Evolutionary conservation across 2,113 vertebrate genomes (phyloP), one percentile per base, ranked within the genome.

Genomic region (Campylomormyrus numenius): DNA sequence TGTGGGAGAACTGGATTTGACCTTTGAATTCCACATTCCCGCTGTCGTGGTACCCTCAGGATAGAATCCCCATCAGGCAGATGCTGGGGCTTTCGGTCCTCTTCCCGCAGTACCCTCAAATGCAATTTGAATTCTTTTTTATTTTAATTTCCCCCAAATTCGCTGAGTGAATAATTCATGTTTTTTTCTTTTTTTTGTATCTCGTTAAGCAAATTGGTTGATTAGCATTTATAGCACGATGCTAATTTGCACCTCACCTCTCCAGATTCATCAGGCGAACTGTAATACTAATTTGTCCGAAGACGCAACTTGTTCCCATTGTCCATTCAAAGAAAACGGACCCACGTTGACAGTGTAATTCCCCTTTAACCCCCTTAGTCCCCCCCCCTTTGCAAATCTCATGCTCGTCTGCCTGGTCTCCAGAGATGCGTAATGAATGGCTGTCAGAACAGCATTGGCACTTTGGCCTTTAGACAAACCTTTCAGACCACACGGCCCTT

Each of bases 401-500:
- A 58, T 90, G 42, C 80, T 91, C 50, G 89, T 91, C 88, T 93
- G 91, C 84, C 89, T 42, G 42, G 35, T 35, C 21, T 87, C 93
- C 90, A 31, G 85, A 91, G 91, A 93, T 88, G 88, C 84, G 88
- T 89, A 89, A 90, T 90, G 91, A 95, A 92, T 62, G 93, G 90
- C 83, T 91, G 93, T 94, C 93, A 93, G 92, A 91, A 89, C 90
- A 89, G 88, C 89, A 90, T 88, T 89, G 83, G 58, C 90, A 89
- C 89, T 89, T 91, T 87, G 74, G 92, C 92, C 93, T 93, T 93
- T 88, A 58, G 49, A 88, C 87, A 13, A 90, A 88, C 91, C 91
- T 62, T 89, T 66, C 89, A 70, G 91, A 93, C 94, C 94, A 95
- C 91, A 91, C 90, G 91, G 89, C 94, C 91, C 91, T 94, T 93